These are phyloP conservation scores for Lymantria monacha DNA, from an alignment of 2,888 invertebrate species.

Conservation along the genomic window DNA sequence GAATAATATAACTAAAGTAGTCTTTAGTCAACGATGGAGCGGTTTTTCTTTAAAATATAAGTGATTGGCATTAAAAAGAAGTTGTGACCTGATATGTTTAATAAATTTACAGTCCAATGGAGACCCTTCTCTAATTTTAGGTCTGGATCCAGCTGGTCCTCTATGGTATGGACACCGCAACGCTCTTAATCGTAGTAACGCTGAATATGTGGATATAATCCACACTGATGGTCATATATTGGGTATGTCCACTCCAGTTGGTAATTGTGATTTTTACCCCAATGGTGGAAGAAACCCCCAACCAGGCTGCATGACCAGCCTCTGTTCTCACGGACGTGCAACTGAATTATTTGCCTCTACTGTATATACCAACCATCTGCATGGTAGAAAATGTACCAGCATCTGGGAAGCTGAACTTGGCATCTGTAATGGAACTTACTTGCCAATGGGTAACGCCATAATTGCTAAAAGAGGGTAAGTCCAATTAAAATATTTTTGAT, in stretches of 20 bases:
- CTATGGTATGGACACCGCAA: slow-evolving; percentile 1
- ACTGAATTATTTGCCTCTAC: slow-evolving; percentile 1
- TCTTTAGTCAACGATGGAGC: no score
- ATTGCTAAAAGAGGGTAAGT: neutral
- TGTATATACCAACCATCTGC: neutral
- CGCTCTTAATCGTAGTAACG: slow-evolving; percentile 1
- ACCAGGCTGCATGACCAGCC: slow-evolving; percentile 2
- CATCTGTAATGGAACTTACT: neutral
- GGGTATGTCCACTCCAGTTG: slow-evolving; percentile 4
- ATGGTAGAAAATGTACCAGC: neutral
- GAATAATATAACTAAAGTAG: no score
- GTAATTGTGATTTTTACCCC: slow-evolving; percentile 14
- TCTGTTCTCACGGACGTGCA: neutral
- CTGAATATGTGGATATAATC: slow-evolving; percentile 15
- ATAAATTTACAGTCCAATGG: no score
- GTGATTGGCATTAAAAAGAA: no score
- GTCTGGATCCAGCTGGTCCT: slow-evolving; percentile 16
- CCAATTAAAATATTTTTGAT: neutral
- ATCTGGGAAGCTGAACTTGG: neutral
- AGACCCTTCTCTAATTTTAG: slow-evolving; percentile 1
- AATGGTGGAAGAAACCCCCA: slow-evolving; percentile 9
- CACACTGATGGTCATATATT: slow-evolving; percentile 10
- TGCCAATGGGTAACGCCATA: neutral
- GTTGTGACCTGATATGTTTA: no score
- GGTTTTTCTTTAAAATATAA: no score